These are phyloP conservation scores for Coregonus clupeaformis DNA, from an alignment of 2,113 vertebrate species.

Conservation along the genomic window DNA sequence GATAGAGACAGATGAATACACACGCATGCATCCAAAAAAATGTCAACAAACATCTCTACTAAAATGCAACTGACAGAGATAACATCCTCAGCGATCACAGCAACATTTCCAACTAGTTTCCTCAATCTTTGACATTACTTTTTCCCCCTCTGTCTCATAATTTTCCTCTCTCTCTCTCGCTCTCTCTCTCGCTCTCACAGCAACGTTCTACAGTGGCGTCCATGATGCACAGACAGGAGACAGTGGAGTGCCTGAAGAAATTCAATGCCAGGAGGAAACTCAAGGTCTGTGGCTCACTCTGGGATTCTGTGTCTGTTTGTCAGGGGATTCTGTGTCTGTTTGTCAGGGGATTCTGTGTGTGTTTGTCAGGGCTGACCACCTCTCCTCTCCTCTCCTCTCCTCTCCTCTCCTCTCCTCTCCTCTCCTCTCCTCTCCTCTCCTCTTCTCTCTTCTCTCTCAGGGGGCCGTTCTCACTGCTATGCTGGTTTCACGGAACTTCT, in stretches of 20 bases:
- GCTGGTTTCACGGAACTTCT: constrained; percentile 95
- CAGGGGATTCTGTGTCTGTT: too few relatives aligned
- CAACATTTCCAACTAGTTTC: too few relatives aligned
- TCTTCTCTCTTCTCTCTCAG: constrained; percentile 57
- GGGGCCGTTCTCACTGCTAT: constrained; percentile 95
- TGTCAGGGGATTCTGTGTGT: too few relatives aligned
- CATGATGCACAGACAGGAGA: constrained; percentile 99
- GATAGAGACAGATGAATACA: too few relatives aligned
- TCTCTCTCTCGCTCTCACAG: constrained; percentile 55
- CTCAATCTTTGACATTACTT: background rate
- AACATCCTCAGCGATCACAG: too few relatives aligned
- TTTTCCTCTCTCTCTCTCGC: background rate
- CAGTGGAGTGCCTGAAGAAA: constrained; percentile 96
- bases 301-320: background rate
- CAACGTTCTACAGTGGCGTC: constrained; percentile 98
- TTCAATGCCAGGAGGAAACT: constrained; percentile 98
- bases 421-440: constrained; percentile 46
- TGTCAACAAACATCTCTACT: too few relatives aligned
- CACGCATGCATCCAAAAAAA: too few relatives aligned
- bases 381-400: background rate
- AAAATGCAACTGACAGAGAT: too few relatives aligned
- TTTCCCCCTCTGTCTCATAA: background rate
- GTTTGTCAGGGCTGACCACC: background rate
- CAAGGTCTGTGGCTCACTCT: constrained; percentile 76
- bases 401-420: constrained; percentile 46